Conservation (phyloP, 1,140 invertebrate genomes). For the Yoshiicerus persimilis region DNA sequence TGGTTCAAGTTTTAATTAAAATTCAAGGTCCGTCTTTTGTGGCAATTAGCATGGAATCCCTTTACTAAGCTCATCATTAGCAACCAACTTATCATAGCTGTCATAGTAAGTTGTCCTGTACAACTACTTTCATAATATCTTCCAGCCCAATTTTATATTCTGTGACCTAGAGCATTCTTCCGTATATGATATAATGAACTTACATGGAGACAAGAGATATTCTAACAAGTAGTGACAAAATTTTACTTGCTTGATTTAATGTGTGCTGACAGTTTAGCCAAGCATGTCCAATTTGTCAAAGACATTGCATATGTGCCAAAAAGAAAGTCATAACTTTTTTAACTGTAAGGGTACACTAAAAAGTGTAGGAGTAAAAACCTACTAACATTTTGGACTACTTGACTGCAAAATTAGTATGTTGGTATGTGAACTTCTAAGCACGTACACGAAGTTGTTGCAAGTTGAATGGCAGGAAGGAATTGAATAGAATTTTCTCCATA, state of each 20-base stretch:
- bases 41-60: not conserved
- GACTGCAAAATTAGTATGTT: not conserved
- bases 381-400: not conserved
- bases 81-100: constrained; percentile 20
- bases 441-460: too few species aligned
- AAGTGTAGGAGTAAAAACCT: not conserved
- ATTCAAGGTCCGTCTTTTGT: constrained; percentile 2
- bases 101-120: not conserved
- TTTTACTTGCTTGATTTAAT: constrained; percentile 15
- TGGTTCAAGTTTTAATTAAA: constrained; percentile 19
- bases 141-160: not conserved
- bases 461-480: not conserved
- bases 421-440: too few species aligned
- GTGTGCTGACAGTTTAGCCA: not conserved
- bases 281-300: not conserved
- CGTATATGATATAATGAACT: not conserved
- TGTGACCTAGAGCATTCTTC: not conserved
- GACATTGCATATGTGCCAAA: not conserved
- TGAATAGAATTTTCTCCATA: not conserved
- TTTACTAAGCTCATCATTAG: constrained; percentile 16
- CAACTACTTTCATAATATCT: not conserved
- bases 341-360: not conserved
- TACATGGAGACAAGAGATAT: not conserved
- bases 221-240: not conserved
- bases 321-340: constrained; percentile 1